Conservation (phyloP, 2,113 vertebrate genomes). For the human region DNA sequence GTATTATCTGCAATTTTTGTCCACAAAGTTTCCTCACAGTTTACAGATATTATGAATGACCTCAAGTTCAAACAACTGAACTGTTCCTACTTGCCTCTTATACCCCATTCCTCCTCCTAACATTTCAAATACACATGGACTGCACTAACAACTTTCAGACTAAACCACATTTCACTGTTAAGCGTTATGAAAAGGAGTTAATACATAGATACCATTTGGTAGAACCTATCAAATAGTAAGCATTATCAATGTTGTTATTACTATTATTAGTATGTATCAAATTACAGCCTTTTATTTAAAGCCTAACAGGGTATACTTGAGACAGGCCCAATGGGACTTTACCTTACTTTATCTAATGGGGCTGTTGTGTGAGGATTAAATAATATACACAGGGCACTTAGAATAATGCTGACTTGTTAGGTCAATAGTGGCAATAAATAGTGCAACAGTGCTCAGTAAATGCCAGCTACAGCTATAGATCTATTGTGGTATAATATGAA, state of each 20-base stretch:
- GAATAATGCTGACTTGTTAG: slow-evolving; percentile 13
- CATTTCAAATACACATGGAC: background rate
- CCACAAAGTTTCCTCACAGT: slow-evolving; percentile 3
- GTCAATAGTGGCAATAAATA: background rate
- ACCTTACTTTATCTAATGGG: background rate
- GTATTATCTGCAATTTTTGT: background rate
- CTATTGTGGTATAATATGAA: background rate
- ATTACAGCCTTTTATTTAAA: slow-evolving; percentile 28
- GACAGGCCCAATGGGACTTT: background rate
- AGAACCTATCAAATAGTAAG: background rate
- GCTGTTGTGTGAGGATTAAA: background rate
- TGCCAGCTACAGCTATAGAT: background rate
- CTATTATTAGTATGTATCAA: background rate
- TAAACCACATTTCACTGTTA: background rate
- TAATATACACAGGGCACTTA: background rate
- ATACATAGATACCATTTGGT: background rate
- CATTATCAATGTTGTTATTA: background rate
- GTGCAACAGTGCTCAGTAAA: background rate
- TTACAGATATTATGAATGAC: background rate
- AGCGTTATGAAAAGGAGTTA: slow-evolving; percentile 15
- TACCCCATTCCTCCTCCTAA: background rate
- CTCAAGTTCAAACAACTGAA: slow-evolving; percentile 22
- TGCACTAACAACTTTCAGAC: background rate
- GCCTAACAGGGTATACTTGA: background rate
- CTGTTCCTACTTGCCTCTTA: background rate